Percentiles rank a stretch among this genome's conserved stretches.
Evolutionary conservation across 2,113 vertebrate species (phyloP).

Genomic region (Petrocephalus microphthalmus): DNA sequence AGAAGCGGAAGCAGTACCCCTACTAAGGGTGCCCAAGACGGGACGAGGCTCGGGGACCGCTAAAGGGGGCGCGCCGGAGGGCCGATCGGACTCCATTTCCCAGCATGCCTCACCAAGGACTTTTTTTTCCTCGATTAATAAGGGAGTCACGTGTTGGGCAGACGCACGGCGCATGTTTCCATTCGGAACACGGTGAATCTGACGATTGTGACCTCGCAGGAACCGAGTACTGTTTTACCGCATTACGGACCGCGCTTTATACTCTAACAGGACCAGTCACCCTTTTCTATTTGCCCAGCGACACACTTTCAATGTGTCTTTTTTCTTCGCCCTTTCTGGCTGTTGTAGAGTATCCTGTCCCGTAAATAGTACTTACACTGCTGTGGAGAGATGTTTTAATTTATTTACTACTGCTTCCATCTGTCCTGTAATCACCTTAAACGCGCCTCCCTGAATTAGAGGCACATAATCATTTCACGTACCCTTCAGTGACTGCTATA

Average conservation of each 20-base stretch:
- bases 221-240: constrained; percentile 48
- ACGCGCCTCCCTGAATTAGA: constrained; percentile 30
- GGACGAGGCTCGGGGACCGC: not conserved
- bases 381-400: constrained; percentile 46
- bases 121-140: not conserved
- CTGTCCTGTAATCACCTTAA: constrained; percentile 51
- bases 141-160: not conserved
- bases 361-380: constrained; percentile 25
- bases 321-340: constrained; percentile 25
- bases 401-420: constrained; percentile 36
- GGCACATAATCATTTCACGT: constrained; percentile 60
- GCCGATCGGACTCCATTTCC: not conserved
- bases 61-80: not conserved
- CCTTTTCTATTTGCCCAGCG: constrained; percentile 40
- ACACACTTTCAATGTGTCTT: constrained; percentile 27
- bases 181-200: constrained; percentile 40
- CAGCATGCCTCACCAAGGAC: constrained; percentile 15
- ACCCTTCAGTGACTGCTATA: constrained; percentile 33
- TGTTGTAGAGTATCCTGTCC: constrained; percentile 34
- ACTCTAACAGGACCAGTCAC: constrained; percentile 52
- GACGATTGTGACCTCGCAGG: constrained; percentile 44
- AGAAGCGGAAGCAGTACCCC: constrained; percentile 95
- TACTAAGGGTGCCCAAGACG: constrained; percentile 58
- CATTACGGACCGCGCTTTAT: not conserved
- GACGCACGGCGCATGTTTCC: constrained; percentile 27